phyloP scores from a whole-genome alignment of 2,888 invertebrate genomes.

The Hololepta plana region DNA sequence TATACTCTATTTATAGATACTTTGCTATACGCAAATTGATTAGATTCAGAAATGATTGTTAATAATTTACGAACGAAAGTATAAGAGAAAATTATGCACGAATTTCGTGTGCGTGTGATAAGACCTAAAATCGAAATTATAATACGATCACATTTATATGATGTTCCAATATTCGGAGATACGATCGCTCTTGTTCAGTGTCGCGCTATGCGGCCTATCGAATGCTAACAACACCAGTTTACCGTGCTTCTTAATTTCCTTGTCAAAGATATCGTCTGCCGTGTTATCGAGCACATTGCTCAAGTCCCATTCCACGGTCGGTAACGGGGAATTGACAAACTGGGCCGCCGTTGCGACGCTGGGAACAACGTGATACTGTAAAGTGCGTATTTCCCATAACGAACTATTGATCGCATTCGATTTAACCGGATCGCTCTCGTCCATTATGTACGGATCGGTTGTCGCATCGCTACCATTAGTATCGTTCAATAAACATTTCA shows the following conservation, averaged over 20 bases:
- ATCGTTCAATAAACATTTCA: constrained; percentile 46
- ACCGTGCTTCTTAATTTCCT: constrained; percentile 55
- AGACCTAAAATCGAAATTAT: too few species aligned
- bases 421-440: constrained; percentile 59
- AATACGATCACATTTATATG: too few species aligned
- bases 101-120: too few species aligned
- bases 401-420: constrained; percentile 75
- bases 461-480: constrained; percentile 29
- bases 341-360: constrained; percentile 52
- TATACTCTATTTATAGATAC: too few species aligned
- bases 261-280: constrained; percentile 52
- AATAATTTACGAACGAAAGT: too few species aligned
- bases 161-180: constrained; percentile 49
- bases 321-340: constrained; percentile 48
- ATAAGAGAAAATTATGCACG: too few species aligned
- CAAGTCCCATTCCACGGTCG: constrained; percentile 52
- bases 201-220: constrained; percentile 47
- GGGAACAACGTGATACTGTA: constrained; percentile 57
- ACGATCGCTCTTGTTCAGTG: constrained; percentile 38
- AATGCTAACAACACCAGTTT: constrained; percentile 61
- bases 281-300: constrained; percentile 45
- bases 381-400: constrained; percentile 77
- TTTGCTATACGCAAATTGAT: too few species aligned
- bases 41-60: too few species aligned
- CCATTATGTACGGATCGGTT: constrained; percentile 70